Percentiles rank a stretch among this genome's conserved stretches.
These are phyloP conservation scores for Watsonalla binaria DNA, from an alignment of 2,888 invertebrate genomes.

Conservation along the genomic window DNA sequence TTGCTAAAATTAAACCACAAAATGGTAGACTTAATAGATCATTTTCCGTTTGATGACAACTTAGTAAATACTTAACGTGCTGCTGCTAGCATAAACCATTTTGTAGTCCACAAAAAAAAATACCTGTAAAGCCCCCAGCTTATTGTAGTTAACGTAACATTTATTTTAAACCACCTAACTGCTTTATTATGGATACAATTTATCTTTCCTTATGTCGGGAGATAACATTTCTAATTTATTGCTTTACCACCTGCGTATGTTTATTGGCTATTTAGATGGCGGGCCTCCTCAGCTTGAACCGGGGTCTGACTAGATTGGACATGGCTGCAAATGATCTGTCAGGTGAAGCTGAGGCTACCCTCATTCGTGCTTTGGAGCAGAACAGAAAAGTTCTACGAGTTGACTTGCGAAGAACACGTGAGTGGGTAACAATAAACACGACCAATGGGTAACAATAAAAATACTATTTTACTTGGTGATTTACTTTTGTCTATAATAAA, in stretches of 20 bases:
- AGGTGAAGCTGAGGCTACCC: slow-evolving; percentile 71
- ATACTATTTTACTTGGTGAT: too few relatives aligned
- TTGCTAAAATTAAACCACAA: not conserved
- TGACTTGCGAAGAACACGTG: slow-evolving; percentile 67
- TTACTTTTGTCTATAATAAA: too few relatives aligned
- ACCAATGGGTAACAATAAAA: too few relatives aligned
- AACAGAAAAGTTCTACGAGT: slow-evolving; percentile 55
- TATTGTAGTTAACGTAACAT: not conserved
- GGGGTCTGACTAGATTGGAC: slow-evolving; percentile 72
- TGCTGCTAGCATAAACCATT: too few relatives aligned
- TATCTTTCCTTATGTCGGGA: not conserved
- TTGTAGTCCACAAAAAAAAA: not conserved
- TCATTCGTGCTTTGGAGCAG: slow-evolving; percentile 55
- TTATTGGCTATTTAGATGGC: slow-evolving; percentile 52
- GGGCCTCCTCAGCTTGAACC: slow-evolving; percentile 75
- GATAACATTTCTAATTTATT: slow-evolving; percentile 7
- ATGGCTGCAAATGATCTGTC: slow-evolving; percentile 80
- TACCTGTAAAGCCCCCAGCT: not conserved
- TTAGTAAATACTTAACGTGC: not conserved
- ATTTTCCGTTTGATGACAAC: not conserved
- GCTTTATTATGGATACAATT: slow-evolving; percentile 1
- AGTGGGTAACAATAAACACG: too few relatives aligned
- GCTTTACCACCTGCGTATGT: slow-evolving; percentile 9
- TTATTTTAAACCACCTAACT: not conserved
- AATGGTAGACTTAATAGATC: not conserved